A percentile compares a stretch with the other conserved stretches of the same genome.
phyloP scores from a whole-genome alignment of 2,113 vertebrate genomes.

The Lutjanus erythropterus region DNA sequence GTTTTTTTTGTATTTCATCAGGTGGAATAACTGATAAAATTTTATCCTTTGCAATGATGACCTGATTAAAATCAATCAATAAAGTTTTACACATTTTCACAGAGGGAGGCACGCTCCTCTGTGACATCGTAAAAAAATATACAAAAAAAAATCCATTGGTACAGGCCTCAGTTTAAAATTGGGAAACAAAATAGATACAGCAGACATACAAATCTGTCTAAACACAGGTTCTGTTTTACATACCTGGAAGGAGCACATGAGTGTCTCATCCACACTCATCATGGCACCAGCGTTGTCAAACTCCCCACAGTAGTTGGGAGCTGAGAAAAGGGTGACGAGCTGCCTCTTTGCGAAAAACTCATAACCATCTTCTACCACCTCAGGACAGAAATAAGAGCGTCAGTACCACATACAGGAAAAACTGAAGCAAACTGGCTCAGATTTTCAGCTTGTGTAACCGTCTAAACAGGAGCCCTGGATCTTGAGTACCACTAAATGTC shows the following conservation, averaged over 20 bases:
- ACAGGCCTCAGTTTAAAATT: no score
- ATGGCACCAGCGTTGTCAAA: conserved; percentile 88
- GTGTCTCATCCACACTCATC: conserved; percentile 89
- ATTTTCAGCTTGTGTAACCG: no score
- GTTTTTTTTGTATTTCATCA: no score
- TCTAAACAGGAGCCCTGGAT: no score
- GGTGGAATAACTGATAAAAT: no score
- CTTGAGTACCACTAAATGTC: no score
- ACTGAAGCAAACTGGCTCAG: neutral
- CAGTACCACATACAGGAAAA: neutral
- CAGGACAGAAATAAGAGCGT: neutral
- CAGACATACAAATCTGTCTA: neutral
- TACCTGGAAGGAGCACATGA: conserved; percentile 90
- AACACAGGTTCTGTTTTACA: neutral
- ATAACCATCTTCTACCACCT: conserved; percentile 88
- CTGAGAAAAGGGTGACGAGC: conserved; percentile 86
- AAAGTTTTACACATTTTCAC: no score
- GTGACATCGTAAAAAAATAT: no score
- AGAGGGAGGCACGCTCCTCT: no score
- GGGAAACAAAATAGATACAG: neutral
- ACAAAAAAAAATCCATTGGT: no score
- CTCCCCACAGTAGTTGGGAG: conserved; percentile 89
- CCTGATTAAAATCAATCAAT: no score
- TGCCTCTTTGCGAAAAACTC: conserved; percentile 88
- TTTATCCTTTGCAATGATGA: no score